Percentiles rank a stretch among this genome's conserved stretches.
These are phyloP conservation scores for Campylomormyrus numenius DNA, from an alignment of 2,113 vertebrate species.

Conservation along the genomic window DNA sequence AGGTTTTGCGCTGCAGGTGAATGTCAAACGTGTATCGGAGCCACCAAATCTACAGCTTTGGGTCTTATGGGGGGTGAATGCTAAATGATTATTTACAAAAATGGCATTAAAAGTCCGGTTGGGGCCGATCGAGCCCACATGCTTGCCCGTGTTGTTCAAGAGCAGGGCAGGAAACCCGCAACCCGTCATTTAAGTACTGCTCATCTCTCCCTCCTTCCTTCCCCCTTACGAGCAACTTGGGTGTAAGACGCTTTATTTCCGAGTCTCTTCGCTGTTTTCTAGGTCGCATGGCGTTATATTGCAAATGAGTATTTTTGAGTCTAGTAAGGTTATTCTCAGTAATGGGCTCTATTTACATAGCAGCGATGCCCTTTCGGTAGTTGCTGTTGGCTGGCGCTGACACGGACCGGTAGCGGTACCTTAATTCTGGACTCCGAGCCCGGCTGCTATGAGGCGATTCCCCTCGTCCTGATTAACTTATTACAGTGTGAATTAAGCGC, in stretches of 20 bases:
- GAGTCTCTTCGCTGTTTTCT: neutral
- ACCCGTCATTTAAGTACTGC: slow-evolving; percentile 58
- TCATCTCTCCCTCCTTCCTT: slow-evolving; percentile 21
- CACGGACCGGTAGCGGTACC: neutral
- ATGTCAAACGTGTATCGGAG: neutral
- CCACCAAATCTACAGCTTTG: neutral
- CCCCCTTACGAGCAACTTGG: slow-evolving; percentile 1
- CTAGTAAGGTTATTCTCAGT: neutral
- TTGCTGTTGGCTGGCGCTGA: neutral
- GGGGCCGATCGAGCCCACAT: slow-evolving; percentile 72
- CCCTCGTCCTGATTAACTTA: neutral
- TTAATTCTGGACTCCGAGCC: neutral
- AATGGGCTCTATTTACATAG: neutral
- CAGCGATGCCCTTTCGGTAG: neutral
- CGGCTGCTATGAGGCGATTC: neutral
- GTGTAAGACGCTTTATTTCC: neutral
- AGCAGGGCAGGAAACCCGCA: slow-evolving; percentile 81
- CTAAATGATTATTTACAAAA: neutral
- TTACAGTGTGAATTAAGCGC: slow-evolving; percentile 22
- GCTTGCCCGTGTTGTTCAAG: slow-evolving; percentile 88
- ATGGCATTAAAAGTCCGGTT: neutral
- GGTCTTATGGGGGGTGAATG: neutral
- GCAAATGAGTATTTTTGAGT: neutral
- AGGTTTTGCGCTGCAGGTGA: neutral
- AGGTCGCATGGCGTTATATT: neutral